Base-by-base conservation (phyloP, 2,888 invertebrate species). In the Acronicta alni region DNA sequence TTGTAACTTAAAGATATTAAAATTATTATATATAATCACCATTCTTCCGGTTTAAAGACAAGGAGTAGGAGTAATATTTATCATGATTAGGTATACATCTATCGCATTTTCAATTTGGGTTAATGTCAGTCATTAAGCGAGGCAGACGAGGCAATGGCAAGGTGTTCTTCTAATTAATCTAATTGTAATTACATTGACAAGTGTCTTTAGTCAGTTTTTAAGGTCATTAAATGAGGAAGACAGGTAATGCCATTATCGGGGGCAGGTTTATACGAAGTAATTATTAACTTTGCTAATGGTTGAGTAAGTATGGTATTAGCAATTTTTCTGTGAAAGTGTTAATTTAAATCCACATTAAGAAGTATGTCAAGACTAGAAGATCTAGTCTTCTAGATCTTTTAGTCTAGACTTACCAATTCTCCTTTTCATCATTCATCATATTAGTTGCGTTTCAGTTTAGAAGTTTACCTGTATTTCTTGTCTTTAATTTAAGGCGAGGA, bases 41-140 rank as follows among this genome's bases (percentile, higher is more conserved):
- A 4, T 20, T 20, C 2, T 20, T 20, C 2, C 5, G 2, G 5
- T 2, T 20, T 23, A 23, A 23, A 23, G 23, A 7, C 5, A 23
- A 23, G 23, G 3, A 32, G 32, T 32, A 23, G 23, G 3, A 32
- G 32, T 32, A 32, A 14, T 14, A 4, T 32, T 32, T 4, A 6
- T 35, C 39, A 43, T 41, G n/a, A 35, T 41, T 1, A 37, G n/a
- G n/a, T n/a, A n/a, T n/a, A n/a, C n/a, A n/a, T n/a, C n/a, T 67
- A 37, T 67, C 41, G 15, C 32, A 38, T 41, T 17, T 43, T 37
- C 1, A 23, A 51, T 43, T 56, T 43, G 15, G 66, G 71, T 71
- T 68, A 68, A 59, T 55, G 55, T 5, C 17, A 32, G 44, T 52
- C 44, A 30, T 59, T 65, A 70, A 30, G 9, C 8, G 16, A 45